These are phyloP conservation scores for Sinhomidia bicolor DNA, from an alignment of 2,888 invertebrate genomes.

Conservation along the genomic window DNA sequence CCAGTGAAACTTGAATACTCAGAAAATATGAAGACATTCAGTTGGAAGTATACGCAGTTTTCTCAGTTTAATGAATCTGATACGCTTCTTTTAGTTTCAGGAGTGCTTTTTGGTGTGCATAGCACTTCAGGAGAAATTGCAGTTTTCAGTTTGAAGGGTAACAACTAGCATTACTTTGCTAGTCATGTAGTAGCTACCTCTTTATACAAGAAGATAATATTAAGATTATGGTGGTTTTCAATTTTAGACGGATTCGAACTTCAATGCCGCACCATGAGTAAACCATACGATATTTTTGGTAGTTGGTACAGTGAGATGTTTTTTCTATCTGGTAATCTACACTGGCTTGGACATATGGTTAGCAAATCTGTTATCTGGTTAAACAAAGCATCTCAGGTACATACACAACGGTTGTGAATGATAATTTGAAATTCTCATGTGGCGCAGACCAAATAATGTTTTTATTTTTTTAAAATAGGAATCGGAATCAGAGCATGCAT, in stretches of 20 bases:
- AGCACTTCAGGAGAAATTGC: conserved; percentile 93
- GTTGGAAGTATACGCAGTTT: conserved; percentile 94
- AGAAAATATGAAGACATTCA: conserved; percentile 89
- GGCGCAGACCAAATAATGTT: too few relatives aligned
- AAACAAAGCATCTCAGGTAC: conserved; percentile 89
- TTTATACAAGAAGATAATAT: too few relatives aligned
- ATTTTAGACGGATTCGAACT: conserved; percentile 86
- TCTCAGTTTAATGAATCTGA: conserved; percentile 92
- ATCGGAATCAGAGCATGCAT: conserved; percentile 89
- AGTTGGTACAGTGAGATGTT: conserved; percentile 93
- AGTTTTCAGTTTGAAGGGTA: conserved; percentile 89
- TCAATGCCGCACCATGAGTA: conserved; percentile 86
- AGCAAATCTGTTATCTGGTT: conserved; percentile 90
- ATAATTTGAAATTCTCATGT: too few relatives aligned
- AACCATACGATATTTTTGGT: conserved; percentile 93
- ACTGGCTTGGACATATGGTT: conserved; percentile 89
- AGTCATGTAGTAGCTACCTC: too few relatives aligned
- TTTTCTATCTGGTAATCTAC: conserved; percentile 90
- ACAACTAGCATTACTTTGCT: neutral
- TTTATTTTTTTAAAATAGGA: conserved; percentile 82
- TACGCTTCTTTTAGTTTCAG: conserved; percentile 90
- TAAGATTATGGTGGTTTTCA: neutral
- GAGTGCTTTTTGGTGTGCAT: conserved; percentile 90
- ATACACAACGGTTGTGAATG: too few relatives aligned
- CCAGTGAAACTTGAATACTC: conserved; percentile 87